These are phyloP conservation scores for Eulacestoma nigropectus DNA, from an alignment of 2,113 vertebrate genomes.

Conservation along the genomic window DNA sequence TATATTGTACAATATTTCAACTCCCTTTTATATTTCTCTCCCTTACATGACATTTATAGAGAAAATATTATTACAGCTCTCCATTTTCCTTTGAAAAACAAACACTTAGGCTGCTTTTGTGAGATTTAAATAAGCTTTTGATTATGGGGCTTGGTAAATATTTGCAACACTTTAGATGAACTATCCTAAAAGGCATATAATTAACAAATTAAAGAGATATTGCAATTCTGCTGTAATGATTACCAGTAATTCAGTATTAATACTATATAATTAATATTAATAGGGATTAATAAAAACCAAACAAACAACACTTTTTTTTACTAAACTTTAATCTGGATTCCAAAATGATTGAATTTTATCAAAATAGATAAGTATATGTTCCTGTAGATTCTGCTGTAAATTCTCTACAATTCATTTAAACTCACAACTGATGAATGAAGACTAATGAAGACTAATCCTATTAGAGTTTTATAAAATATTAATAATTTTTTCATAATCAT, in stretches of 20 bases:
- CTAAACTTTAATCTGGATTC: background rate
- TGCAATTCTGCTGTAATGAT: slow-evolving; percentile 26
- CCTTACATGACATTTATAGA: background rate
- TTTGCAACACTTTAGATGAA: slow-evolving; percentile 10
- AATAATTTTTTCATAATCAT: background rate
- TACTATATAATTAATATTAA: slow-evolving; percentile 15
- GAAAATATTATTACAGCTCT: background rate
- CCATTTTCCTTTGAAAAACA: background rate
- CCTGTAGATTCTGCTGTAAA: background rate
- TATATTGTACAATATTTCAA: background rate
- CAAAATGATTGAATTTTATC: background rate
- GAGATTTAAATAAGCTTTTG: background rate
- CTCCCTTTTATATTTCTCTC: background rate
- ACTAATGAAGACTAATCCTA: background rate
- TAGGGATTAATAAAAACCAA: background rate
- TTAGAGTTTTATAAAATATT: background rate
- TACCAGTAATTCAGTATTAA: slow-evolving; percentile 35
- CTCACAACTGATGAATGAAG: background rate
- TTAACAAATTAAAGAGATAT: slow-evolving; percentile 46
- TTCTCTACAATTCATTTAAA: background rate
- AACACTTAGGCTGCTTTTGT: background rate
- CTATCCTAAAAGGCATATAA: slow-evolving; percentile 17
- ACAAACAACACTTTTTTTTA: background rate
- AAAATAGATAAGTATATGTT: background rate
- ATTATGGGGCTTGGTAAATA: slow-evolving; percentile 8